Conservation (phyloP, 2,113 vertebrate species). For the Petrocephalus microphthalmus region DNA sequence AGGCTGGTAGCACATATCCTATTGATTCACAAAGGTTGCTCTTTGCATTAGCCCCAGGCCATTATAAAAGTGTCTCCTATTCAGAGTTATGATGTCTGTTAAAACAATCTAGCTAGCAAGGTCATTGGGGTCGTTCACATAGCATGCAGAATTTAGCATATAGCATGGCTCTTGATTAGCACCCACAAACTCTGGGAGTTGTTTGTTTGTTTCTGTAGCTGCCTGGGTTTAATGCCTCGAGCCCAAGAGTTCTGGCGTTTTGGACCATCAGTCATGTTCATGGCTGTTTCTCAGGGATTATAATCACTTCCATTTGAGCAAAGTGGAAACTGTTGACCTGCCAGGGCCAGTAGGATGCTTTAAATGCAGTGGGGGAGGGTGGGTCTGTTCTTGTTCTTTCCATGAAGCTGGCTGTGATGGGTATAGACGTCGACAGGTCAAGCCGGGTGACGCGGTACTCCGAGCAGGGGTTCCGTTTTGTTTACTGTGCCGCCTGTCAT, state of each 20-base stretch:
- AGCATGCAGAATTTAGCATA: neutral
- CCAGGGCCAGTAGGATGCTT: conserved; percentile 28
- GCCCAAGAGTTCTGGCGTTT: neutral
- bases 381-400: conserved; percentile 31
- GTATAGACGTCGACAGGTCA: conserved; percentile 51
- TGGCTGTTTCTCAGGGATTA: neutral
- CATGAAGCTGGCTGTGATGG: conserved; percentile 36
- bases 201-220: neutral
- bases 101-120: neutral
- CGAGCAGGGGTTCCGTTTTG: conserved; percentile 20
- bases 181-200: neutral
- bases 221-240: neutral
- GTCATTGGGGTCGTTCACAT: neutral
- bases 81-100: neutral
- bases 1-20: neutral
- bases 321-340: conserved; percentile 48
- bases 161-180: neutral
- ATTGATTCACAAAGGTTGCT: neutral
- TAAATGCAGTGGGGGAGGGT: conserved; percentile 17
- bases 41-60: neutral
- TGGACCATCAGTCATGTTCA: conserved; percentile 17
- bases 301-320: conserved; percentile 58
- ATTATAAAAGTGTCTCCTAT: neutral
- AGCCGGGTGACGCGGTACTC: conserved; percentile 36
- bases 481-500: neutral